These are phyloP conservation scores for Melopsittacus undulatus DNA, from an alignment of 2,797 vertebrate species.

Conservation along the genomic window DNA sequence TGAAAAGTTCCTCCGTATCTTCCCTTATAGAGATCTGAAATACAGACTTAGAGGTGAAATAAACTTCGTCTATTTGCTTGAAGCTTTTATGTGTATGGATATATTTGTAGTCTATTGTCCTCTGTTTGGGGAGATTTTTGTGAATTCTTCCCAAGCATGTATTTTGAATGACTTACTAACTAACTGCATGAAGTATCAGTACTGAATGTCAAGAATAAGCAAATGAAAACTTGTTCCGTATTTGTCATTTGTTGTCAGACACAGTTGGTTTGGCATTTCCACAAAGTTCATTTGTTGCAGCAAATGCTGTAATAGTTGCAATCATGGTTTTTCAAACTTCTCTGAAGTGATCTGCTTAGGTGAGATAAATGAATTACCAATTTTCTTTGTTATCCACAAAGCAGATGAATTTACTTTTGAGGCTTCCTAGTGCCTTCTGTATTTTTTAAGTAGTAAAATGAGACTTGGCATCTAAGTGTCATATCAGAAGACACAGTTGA, in stretches of 20 bases:
- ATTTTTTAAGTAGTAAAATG: neutral
- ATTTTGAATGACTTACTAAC: neutral
- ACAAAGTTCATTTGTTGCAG: neutral
- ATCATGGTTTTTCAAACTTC: neutral
- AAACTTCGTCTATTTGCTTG: neutral
- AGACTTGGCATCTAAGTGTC: neutral
- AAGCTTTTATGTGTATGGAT: neutral
- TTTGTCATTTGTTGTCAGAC: slow-evolving; percentile 5
- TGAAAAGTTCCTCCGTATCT: neutral
- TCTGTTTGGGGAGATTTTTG: neutral
- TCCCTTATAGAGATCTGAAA: neutral
- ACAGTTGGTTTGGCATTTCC: neutral
- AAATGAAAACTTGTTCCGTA: neutral
- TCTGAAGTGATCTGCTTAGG: neutral
- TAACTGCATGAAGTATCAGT: neutral
- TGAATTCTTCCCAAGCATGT: neutral
- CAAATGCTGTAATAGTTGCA: neutral
- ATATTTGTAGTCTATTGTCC: neutral
- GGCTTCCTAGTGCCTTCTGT: neutral
- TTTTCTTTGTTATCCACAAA: neutral
- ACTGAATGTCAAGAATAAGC: neutral
- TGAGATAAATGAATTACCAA: neutral
- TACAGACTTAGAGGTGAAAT: neutral
- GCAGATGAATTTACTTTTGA: neutral
- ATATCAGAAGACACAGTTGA: neutral